These are phyloP conservation scores for Desmophyllum pertusum DNA, from an alignment of 92 coral and sea anemone genomes.

Conservation along the genomic window DNA sequence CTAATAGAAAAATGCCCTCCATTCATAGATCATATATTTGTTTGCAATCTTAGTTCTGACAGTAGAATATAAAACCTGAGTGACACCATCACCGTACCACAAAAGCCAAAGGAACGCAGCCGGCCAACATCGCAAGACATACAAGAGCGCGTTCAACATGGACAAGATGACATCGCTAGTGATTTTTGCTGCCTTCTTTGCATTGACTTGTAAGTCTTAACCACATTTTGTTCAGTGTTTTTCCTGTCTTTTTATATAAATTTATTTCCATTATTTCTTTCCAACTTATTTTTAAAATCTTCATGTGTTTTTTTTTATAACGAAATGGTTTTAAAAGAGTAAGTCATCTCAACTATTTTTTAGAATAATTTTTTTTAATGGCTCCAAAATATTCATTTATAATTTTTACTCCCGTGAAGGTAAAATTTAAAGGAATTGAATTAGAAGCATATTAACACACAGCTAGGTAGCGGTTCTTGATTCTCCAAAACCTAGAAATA, in stretches of 20 bases:
- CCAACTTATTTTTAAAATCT: not conserved
- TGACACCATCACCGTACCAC: conserved; percentile 10
- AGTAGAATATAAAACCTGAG: conserved; percentile 35
- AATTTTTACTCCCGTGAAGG: not conserved
- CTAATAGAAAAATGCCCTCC: conserved; percentile 34
- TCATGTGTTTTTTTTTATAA: not conserved
- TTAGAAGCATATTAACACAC: not conserved
- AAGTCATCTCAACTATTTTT: not conserved
- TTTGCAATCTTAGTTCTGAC: conserved; percentile 32
- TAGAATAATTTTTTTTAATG: not conserved
- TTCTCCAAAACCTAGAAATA: not conserved
- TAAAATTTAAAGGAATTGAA: too few species aligned
- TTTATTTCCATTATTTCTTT: not conserved
- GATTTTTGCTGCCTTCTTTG: conserved; percentile 53
- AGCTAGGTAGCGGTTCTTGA: not conserved
- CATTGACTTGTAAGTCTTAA: conserved; percentile 54
- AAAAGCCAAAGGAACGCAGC: conserved; percentile 36
- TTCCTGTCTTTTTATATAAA: not conserved
- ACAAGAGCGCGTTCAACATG: conserved; percentile 34
- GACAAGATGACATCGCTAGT: conserved; percentile 37
- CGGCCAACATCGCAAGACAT: not conserved
- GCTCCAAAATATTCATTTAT: not conserved
- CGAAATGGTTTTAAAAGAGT: not conserved
- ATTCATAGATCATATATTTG: conserved; percentile 46
- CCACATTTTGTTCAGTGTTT: not conserved